These are phyloP conservation scores for Coelopa frigida DNA, from an alignment of 1,140 invertebrate genomes.

Conservation along the genomic window DNA sequence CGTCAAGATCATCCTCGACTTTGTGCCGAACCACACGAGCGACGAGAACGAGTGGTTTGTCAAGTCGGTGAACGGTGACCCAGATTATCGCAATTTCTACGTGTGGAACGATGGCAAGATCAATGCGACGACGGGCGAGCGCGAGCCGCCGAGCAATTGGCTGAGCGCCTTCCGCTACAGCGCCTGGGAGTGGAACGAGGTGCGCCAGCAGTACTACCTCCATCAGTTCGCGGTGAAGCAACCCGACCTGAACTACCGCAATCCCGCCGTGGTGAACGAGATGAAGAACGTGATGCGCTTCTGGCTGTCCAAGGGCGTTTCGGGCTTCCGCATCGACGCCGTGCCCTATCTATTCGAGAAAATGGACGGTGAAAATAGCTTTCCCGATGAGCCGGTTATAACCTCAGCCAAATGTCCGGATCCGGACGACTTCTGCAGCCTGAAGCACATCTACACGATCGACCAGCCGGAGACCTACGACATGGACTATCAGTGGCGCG, in stretches of 20 bases:
- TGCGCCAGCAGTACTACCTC: constrained; percentile 50
- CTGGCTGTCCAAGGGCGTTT: constrained; percentile 63
- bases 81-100: constrained; percentile 60
- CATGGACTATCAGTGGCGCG: constrained; percentile 50
- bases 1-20: constrained; percentile 55
- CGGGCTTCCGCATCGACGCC: constrained; percentile 65
- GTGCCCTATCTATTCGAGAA: constrained; percentile 51
- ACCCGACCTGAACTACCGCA: constrained; percentile 64
- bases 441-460: constrained; percentile 47
- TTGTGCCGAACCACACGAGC: constrained; percentile 67
- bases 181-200: constrained; percentile 57
- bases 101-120: constrained; percentile 54
- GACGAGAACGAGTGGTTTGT: constrained; percentile 64
- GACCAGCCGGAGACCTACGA: constrained; percentile 50
- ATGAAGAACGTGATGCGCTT: constrained; percentile 56
- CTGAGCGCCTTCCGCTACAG: constrained; percentile 42
- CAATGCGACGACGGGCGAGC: constrained; percentile 13
- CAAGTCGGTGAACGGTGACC: constrained; percentile 47
- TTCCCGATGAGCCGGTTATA: constrained; percentile 48
- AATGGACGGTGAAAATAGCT: constrained; percentile 47
- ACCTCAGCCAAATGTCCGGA: constrained; percentile 1
- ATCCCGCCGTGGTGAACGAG: constrained; percentile 49
- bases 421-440: constrained; percentile 19
- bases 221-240: constrained; percentile 45
- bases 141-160: constrained; percentile 50